Evolutionary conservation across 2,113 vertebrate genomes (phyloP).

Genomic region (Salvelinus alpinus): DNA sequence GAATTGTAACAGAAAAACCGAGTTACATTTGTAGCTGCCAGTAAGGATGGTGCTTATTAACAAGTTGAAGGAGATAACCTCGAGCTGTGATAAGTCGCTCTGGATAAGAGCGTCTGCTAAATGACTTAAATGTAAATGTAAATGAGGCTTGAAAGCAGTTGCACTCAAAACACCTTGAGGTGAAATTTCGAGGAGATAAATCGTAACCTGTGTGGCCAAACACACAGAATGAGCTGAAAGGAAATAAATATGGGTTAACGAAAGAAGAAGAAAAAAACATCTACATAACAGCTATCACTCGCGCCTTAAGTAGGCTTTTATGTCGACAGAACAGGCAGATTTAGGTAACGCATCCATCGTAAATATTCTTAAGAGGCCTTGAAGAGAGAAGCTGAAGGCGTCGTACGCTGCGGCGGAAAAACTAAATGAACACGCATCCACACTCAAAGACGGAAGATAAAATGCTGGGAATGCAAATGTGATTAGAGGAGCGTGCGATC

Average conservation of each 20-base stretch:
- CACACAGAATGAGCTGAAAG: background rate
- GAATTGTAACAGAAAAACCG: no score
- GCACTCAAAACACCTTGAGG: conserved; percentile 19
- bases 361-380: conserved; percentile 13
- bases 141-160: conserved; percentile 19
- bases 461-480: conserved; percentile 48
- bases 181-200: background rate
- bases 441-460: conserved; percentile 50
- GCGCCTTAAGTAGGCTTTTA: conserved; percentile 20
- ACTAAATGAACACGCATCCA: conserved; percentile 44
- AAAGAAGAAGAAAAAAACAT: background rate
- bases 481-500: conserved; percentile 39
- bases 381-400: conserved; percentile 33
- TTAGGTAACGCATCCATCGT: conserved; percentile 18
- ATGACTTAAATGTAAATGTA: no score
- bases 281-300: background rate
- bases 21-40: no score
- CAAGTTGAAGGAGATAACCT: background rate
- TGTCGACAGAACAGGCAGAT: background rate
- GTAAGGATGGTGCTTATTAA: no score
- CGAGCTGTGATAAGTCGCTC: conserved; percentile 16
- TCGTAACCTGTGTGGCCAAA: no score
- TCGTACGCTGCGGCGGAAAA: conserved; percentile 38
- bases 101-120: no score
- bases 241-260: background rate